These are phyloP conservation scores for Paedocypris micromegethes DNA, from an alignment of 2,797 vertebrate species.

Conservation along the genomic window DNA sequence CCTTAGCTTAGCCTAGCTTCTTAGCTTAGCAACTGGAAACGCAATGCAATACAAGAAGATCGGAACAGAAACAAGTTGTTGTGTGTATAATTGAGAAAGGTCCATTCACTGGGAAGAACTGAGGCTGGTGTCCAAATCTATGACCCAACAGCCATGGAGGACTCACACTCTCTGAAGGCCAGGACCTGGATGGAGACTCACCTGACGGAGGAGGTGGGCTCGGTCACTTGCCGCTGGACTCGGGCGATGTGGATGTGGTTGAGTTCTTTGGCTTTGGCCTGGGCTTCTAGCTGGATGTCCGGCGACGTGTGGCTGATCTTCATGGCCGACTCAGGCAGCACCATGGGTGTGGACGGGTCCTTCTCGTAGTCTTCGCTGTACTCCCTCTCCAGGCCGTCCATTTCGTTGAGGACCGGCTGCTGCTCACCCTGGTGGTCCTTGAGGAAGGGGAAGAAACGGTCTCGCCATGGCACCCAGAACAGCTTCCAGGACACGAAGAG, in stretches of 20 bases:
- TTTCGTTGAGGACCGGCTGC: constrained; percentile 80
- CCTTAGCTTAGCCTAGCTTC: too few species aligned
- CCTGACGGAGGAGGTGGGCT: constrained; percentile 88
- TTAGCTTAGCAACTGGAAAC: too few species aligned
- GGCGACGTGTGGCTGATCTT: constrained; percentile 98
- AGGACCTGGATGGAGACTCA: constrained; percentile 51
- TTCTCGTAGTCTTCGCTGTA: constrained; percentile 85
- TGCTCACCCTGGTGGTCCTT: constrained; percentile 84
- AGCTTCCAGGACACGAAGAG: constrained; percentile 98
- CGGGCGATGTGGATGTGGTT: constrained; percentile 73
- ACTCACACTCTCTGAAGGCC: constrained; percentile 8
- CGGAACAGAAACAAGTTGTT: too few species aligned
- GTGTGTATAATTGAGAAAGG: too few species aligned
- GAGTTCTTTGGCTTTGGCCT: constrained; percentile 78
- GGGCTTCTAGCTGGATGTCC: constrained; percentile 84
- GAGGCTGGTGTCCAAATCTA: too few species aligned
- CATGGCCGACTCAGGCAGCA: constrained; percentile 79
- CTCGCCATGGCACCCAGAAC: constrained; percentile 94
- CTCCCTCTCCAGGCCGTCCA: constrained; percentile 83
- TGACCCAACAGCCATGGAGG: background rate
- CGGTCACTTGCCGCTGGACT: constrained; percentile 90
- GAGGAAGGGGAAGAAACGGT: constrained; percentile 76
- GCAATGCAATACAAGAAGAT: too few species aligned
- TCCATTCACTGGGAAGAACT: too few species aligned
- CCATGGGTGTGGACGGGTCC: constrained; percentile 61